phyloP scores from a whole-genome alignment of 23 tunicate species.

The Diplosoma virens region DNA sequence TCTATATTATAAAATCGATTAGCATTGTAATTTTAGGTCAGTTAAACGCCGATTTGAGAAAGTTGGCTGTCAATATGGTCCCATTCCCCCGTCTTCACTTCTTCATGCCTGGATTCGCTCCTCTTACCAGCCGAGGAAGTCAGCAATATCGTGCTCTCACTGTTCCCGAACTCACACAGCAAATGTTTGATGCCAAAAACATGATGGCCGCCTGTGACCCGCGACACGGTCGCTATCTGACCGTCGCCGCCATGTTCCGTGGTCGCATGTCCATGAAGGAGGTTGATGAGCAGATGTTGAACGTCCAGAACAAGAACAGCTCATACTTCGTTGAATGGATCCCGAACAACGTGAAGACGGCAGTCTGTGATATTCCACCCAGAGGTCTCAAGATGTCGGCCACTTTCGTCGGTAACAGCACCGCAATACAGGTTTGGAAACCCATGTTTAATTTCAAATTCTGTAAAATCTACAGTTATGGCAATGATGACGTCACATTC shows the following conservation, averaged over 20 bases:
- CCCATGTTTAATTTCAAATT: no score
- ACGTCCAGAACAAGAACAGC: constrained; percentile 98
- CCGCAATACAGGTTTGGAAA: constrained; percentile 94
- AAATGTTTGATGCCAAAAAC: constrained; percentile 98
- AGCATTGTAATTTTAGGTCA: no score
- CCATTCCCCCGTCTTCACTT: constrained; percentile 97
- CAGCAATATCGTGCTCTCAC: constrained; percentile 94
- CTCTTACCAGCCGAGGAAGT: constrained; percentile 89
- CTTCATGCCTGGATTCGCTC: constrained; percentile 98
- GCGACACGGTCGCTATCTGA: constrained; percentile 93
- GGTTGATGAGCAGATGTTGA: constrained; percentile 98
- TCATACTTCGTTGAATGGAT: constrained; percentile 98
- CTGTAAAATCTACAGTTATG: no score
- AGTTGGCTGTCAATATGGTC: constrained; percentile 97
- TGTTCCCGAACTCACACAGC: constrained; percentile 96
- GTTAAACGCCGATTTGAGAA: constrained; percentile 89
- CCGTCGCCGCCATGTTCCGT: constrained; percentile 94
- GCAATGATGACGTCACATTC: no score
- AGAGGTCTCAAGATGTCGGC: constrained; percentile 91
- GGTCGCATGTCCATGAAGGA: constrained; percentile 99
- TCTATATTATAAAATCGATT: no score
- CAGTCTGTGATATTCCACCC: constrained; percentile 97
- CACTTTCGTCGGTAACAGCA: constrained; percentile 95
- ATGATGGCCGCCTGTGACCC: constrained; percentile 99
- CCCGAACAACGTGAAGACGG: constrained; percentile 97